Conservation (phyloP, 2,113 vertebrate genomes). For the Platichthys flesus region DNA sequence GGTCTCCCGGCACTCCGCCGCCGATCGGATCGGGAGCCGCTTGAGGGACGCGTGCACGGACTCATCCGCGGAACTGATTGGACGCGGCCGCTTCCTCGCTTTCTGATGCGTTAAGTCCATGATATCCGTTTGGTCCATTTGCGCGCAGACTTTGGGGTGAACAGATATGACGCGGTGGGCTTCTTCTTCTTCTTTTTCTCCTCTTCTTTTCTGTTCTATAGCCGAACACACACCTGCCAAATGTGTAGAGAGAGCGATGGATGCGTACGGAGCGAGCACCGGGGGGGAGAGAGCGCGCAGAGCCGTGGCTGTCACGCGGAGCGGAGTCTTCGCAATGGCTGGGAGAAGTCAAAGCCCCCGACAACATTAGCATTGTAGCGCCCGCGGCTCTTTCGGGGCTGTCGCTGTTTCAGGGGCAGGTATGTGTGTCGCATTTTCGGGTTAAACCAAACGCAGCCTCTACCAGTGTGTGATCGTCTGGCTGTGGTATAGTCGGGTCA, state of each 20-base stretch:
- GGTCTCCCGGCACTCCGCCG: conserved; percentile 69
- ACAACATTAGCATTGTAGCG: conserved; percentile 79
- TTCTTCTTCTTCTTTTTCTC: neutral
- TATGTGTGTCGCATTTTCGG: conserved; percentile 75
- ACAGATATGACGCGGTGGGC: conserved; percentile 18
- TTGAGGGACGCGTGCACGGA: conserved; percentile 77
- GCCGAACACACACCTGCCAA: conserved; percentile 35
- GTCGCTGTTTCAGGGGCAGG: conserved; percentile 78
- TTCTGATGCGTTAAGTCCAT: conserved; percentile 83
- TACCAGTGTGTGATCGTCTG: neutral
- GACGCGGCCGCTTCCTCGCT: conserved; percentile 79
- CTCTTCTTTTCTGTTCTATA: neutral
- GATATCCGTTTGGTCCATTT: conserved; percentile 81
- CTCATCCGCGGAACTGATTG: conserved; percentile 78
- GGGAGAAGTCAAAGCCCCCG: conserved; percentile 83
- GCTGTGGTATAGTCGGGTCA: conserved; percentile 10
- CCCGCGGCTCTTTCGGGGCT: conserved; percentile 77
- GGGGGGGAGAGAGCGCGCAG: conserved; percentile 39
- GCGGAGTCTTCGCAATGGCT: conserved; percentile 76
- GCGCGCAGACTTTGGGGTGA: conserved; percentile 38
- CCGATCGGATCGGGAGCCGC: conserved; percentile 73
- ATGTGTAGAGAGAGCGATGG: conserved; percentile 31
- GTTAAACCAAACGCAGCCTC: conserved; percentile 48
- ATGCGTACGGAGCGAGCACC: neutral
- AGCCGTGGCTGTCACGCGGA: conserved; percentile 74